phyloP scores from a whole-genome alignment of 2,797 vertebrate genomes.

The Esox masquinongy region DNA sequence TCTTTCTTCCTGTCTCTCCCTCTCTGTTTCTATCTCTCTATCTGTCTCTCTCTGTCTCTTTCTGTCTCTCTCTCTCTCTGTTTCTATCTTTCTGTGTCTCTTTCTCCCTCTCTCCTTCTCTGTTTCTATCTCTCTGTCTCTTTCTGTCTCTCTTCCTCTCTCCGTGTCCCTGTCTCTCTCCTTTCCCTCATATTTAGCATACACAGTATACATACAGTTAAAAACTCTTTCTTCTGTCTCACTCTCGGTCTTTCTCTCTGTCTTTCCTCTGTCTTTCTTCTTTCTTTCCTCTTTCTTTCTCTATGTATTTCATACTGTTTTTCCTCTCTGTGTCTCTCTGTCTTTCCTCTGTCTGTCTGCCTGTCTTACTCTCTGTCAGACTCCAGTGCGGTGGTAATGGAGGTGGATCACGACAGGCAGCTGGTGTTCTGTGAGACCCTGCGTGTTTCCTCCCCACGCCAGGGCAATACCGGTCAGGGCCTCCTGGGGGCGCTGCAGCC shows the following conservation, averaged over 20 bases:
- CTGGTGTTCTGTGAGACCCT: conserved; percentile 94
- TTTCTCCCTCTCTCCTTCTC: no score
- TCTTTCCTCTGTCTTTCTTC: no score
- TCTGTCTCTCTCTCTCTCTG: not conserved
- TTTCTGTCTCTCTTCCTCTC: not conserved
- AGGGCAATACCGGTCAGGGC: conserved; percentile 64
- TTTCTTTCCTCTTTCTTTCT: no score
- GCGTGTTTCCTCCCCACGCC: conserved; percentile 73
- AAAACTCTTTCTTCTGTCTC: no score
- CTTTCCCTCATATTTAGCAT: no score
- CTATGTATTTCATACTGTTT: not conserved
- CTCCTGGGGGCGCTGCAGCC: conserved; percentile 87
- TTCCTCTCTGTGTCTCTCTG: not conserved
- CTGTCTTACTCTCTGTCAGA: conserved; percentile 65
- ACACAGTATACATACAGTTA: no score
- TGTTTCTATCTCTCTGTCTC: not conserved
- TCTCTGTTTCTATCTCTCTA: no score
- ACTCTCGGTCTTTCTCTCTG: no score
- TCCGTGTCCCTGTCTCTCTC: not conserved
- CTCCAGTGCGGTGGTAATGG: conserved; percentile 93
- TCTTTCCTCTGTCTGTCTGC: not conserved
- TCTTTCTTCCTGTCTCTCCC: no score
- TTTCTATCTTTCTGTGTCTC: no score
- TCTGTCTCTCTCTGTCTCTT: not conserved
- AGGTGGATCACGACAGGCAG: conserved; percentile 95